Base-by-base conservation (phyloP, 2,888 invertebrate genomes). In the Hirtodrosophila cameraria region DNA sequence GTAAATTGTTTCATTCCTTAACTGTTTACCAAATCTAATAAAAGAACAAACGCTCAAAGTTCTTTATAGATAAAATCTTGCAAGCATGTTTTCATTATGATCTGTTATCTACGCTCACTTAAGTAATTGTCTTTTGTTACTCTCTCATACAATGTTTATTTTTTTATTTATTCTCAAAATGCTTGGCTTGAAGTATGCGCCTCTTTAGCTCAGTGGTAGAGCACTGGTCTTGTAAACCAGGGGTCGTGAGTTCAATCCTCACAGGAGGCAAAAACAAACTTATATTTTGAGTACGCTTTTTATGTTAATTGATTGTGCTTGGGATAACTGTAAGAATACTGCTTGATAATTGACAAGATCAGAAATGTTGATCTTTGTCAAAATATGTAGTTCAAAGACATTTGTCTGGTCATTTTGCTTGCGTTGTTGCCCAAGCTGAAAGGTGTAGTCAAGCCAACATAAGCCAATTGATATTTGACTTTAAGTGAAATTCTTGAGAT, bases 211-310 rank as follows among this genome's bases (percentile, higher is more conserved):
- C 95, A 95, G 95, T 94, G 95, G 95, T 93, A 95, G 95, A 95
- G 95, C 95, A 94, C 95, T 95, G 95, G 95, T 95, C 95, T 95
- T 95, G 95, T 95, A 95, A 95, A 95, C 95, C 95, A 95, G 94
- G 94, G 95, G 95, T 94, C 95, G 95, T 94, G 95, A 95, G 95
- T 95, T 95, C 95, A 94, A 95, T 94, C 94, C 95, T 95, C 95
- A 94, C 94, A 94, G 94, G 94, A 94, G 95, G 95, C 95, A 95
- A 16, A 2, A 0, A 7, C 3, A 15, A n/a, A 8, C 5, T 0
- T 7, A 2, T 7, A 15, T 11, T 20, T 35, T 11, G 8, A n/a
- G n/a, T n/a, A n/a, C n/a, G n/a, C n/a, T n/a, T n/a, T n/a, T n/a
- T n/a, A n/a, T n/a, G n/a, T n/a, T n/a, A n/a, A n/a, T n/a, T n/a